Percentiles rank a stretch among this genome's conserved stretches.
phyloP scores from a whole-genome alignment of 2,888 invertebrate genomes.

The Acanthosepion lycidas region DNA sequence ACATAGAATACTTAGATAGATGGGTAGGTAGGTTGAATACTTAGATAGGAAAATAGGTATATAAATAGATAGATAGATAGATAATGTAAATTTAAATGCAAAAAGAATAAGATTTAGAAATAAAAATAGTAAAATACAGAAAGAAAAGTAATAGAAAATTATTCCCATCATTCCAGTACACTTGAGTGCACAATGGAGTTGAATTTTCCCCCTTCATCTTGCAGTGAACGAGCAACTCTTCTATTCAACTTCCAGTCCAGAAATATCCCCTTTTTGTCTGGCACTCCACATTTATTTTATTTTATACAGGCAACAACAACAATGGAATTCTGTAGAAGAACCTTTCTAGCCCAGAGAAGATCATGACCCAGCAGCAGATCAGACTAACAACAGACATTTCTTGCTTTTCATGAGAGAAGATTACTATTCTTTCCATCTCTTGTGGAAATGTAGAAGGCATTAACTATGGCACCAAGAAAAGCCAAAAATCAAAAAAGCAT shows the following conservation, averaged over 20 bases:
- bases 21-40: too few relatives aligned
- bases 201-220: not conserved
- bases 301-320: not conserved
- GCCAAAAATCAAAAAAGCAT: not conserved
- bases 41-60: not conserved
- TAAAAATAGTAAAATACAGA: not conserved
- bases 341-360: not conserved
- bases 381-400: conserved; percentile 2
- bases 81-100: not conserved
- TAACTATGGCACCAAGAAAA: not conserved
- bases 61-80: not conserved
- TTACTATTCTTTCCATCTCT: not conserved
- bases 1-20: too few relatives aligned
- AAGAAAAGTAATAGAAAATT: not conserved
- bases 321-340: not conserved
- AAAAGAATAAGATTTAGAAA: not conserved
- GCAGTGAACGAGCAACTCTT: not conserved
- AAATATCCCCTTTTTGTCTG: not conserved
- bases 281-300: not conserved
- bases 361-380: conserved; percentile 21
- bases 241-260: not conserved
- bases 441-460: not conserved
- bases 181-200: not conserved
- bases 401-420: not conserved
- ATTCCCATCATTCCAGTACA: not conserved